Evolutionary conservation across 2,797 vertebrate species (phyloP).

Genomic region (Heliangelus exortis): DNA sequence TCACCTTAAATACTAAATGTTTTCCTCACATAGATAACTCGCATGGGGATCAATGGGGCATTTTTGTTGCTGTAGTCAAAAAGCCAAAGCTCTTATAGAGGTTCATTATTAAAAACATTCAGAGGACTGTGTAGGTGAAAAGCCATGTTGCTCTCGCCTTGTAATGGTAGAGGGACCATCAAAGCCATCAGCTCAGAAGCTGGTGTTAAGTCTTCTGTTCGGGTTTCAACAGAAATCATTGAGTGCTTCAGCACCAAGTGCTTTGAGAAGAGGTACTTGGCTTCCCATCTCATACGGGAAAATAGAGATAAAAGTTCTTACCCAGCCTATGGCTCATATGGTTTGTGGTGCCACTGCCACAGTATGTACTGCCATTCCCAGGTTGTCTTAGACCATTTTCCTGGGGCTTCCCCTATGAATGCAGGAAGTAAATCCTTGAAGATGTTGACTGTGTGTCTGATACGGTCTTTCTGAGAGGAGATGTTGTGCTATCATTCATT

Average conservation of each 20-base stretch:
- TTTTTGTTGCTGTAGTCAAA: neutral
- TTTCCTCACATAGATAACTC: neutral
- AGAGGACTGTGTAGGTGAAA: neutral
- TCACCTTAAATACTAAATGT: neutral
- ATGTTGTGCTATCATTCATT: neutral
- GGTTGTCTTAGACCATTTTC: neutral
- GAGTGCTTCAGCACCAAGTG: too few relatives aligned
- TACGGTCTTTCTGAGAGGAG: neutral
- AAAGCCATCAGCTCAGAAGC: neutral
- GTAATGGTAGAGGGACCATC: accelerated
- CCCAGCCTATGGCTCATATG: accelerated
- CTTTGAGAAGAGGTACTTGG: too few relatives aligned
- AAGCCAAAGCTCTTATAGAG: neutral
- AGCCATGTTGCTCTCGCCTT: neutral
- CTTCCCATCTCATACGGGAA: neutral
- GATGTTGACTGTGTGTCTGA: too few relatives aligned
- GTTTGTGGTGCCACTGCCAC: neutral
- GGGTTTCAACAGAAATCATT: too few relatives aligned
- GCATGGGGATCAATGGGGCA: neutral
- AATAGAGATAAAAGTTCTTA: neutral
- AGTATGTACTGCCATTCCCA: neutral
- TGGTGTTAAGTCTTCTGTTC: neutral
- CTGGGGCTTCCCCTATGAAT: neutral
- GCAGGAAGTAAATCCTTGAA: neutral
- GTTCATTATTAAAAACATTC: neutral